phyloP scores from a whole-genome alignment of 2,797 vertebrate genomes.

The Varecia variegata region DNA sequence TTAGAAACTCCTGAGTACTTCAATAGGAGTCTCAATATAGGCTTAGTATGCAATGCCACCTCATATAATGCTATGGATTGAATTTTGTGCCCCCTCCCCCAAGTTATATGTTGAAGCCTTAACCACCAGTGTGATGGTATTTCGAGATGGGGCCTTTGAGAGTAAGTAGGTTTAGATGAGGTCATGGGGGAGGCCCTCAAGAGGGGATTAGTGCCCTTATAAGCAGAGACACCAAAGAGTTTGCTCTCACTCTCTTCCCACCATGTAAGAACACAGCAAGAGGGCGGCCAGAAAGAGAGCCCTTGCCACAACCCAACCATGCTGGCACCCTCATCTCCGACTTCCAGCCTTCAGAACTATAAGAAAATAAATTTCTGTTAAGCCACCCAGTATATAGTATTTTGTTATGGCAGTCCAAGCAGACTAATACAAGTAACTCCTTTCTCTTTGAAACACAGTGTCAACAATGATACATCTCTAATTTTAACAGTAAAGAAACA shows the following conservation, averaged over 20 bases:
- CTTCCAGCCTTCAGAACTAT: neutral
- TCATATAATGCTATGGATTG: neutral
- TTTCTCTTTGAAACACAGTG: constrained; percentile 35
- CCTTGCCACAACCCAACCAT: neutral
- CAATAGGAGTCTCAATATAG: neutral
- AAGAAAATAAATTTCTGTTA: neutral
- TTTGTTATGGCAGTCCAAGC: neutral
- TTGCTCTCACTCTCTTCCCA: neutral
- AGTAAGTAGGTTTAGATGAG: neutral
- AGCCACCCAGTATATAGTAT: neutral
- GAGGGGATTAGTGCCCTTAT: neutral
- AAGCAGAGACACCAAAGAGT: neutral
- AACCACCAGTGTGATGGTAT: neutral
- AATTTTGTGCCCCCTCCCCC: neutral
- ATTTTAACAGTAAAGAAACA: constrained; percentile 9
- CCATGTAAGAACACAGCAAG: neutral
- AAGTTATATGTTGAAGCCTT: neutral
- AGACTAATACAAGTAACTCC: neutral
- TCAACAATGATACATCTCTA: neutral
- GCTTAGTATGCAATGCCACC: neutral
- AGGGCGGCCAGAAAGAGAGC: neutral
- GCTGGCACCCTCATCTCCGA: neutral
- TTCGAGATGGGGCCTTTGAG: neutral
- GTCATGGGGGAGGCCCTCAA: neutral
- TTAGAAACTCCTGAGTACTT: constrained; percentile 4